These are phyloP conservation scores for Leptosomus discolor DNA, from an alignment of 2,113 vertebrate species.

Conservation along the genomic window DNA sequence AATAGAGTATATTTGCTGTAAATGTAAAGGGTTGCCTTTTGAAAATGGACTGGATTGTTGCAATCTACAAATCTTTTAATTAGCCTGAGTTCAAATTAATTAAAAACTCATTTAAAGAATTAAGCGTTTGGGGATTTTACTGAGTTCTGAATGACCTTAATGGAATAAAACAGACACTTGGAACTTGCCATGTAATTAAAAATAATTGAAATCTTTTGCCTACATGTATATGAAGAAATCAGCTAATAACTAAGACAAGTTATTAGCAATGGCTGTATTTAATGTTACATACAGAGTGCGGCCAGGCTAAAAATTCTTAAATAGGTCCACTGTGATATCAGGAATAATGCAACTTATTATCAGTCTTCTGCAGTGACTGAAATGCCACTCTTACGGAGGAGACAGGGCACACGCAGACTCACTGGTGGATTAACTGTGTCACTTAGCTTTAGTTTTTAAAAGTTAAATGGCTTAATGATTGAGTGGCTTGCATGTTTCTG, in stretches of 20 bases:
- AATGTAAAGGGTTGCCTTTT: background rate
- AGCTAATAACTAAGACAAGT: background rate
- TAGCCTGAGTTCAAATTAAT: constrained; percentile 29
- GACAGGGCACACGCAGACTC: background rate
- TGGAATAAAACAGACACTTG: background rate
- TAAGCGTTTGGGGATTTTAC: background rate
- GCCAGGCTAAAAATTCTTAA: background rate
- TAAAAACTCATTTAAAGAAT: constrained; percentile 25
- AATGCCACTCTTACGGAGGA: background rate
- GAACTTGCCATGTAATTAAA: constrained; percentile 17
- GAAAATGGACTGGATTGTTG: background rate
- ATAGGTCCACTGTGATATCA: background rate
- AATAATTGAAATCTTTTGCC: constrained; percentile 2
- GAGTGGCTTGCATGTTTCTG: background rate
- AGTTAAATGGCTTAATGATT: background rate
- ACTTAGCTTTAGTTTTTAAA: background rate
- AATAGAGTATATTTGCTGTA: background rate
- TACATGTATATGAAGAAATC: background rate
- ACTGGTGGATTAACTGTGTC: background rate
- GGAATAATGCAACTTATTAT: background rate
- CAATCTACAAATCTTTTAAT: constrained; percentile 43
- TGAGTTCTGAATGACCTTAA: background rate
- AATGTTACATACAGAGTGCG: background rate
- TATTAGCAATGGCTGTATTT: background rate
- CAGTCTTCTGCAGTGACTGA: background rate